Evolutionary conservation across 2,888 invertebrate species (phyloP), one percentile per base, ranked within the genome.

Genomic region (Agonum fuliginosum): DNA sequence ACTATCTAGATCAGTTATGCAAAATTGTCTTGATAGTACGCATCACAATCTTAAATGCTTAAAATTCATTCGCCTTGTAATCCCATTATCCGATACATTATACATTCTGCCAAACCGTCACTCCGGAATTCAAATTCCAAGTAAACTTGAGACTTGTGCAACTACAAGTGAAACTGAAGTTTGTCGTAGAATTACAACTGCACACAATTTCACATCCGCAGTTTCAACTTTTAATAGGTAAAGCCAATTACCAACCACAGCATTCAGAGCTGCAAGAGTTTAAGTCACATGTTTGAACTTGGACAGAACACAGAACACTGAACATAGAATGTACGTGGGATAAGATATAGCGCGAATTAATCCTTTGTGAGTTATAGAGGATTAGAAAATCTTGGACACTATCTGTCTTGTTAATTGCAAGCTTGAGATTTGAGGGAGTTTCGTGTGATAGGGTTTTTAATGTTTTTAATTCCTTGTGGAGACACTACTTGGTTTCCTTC

Each of bases 91-190:
- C 54, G 24, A 54, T 54, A 54, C 54, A 54, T 54, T 54, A 54
- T 54, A 54, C 54, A 54, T 54, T 54, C n/a, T n/a, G n/a, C n/a
- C n/a, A n/a, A n/a, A n/a, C n/a, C n/a, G n/a, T n/a, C n/a, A n/a
- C n/a, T n/a, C 54, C 19, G 24, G 20, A 22, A 54, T 54, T 14
- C 20, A 24, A 24, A n/a, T n/a, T 24, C 24, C n/a, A 12, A 22
- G 54, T 8, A 22, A 37, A 37, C 37, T 37, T 37, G 37, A 1
- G 12, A 37, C 37, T 37, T 37, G n/a, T n/a, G 37, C 37, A 37
- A 37, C 24, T 22, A 54, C 54, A 54, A 54, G 54, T 54, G 54
- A 54, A 54, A 54, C 54, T 20, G 54, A 54, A 54, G 54, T 54
- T 54, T 22, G 12, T n/a, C 12, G 12, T 22, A 24, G 54, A 54